phyloP scores from a whole-genome alignment of 2,113 vertebrate species.

The Rhombomys opimus region DNA sequence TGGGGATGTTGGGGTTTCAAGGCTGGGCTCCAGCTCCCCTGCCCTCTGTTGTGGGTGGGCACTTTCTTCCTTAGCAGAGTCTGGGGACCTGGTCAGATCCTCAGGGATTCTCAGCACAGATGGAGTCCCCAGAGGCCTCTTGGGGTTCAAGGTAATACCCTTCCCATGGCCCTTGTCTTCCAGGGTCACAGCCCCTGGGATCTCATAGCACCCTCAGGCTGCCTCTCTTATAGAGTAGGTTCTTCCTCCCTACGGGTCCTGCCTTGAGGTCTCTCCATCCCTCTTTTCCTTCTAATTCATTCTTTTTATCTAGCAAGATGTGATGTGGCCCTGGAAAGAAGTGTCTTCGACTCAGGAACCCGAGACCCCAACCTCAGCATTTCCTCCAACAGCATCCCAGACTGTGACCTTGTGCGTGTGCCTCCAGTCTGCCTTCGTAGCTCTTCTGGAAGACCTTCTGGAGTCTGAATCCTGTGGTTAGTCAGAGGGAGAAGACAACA shows the following conservation, averaged over 20 bases:
- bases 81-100: neutral
- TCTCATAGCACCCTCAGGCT: neutral
- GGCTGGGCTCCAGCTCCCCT: neutral
- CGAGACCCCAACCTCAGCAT: rapidly evolving
- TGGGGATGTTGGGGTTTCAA: neutral
- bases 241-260: neutral
- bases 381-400: neutral
- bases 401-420: neutral
- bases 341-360: neutral
- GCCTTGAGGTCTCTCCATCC: rapidly evolving
- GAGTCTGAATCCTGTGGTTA: neutral
- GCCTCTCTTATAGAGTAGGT: neutral
- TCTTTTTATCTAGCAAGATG: neutral
- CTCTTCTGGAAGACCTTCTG: neutral
- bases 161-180: neutral
- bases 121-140: neutral
- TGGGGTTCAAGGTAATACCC: neutral
- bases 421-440: neutral
- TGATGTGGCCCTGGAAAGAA: rapidly evolving
- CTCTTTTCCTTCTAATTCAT: neutral
- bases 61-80: neutral
- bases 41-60: rapidly evolving
- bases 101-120: neutral
- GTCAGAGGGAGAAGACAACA: neutral
- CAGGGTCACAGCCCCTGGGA: neutral